These are phyloP conservation scores for Syrista parreyssii DNA, from an alignment of 2,888 invertebrate species.

Conservation along the genomic window DNA sequence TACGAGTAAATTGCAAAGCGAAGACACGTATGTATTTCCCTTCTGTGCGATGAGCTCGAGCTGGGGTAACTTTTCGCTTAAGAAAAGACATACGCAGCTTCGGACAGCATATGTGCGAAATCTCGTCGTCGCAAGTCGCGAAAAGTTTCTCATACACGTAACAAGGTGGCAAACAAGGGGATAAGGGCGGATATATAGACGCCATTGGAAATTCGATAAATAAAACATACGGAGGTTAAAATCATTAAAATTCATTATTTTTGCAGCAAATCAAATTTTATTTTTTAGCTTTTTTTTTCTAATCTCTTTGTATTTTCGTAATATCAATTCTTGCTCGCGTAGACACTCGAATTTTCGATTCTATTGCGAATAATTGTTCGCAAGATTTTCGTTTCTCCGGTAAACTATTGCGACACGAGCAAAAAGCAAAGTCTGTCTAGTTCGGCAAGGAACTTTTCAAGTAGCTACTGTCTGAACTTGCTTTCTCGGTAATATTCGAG, in stretches of 20 bases:
- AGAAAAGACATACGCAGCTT: neutral
- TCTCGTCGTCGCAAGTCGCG: neutral
- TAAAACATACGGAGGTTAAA: neutral
- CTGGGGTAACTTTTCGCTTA: neutral
- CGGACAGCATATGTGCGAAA: neutral
- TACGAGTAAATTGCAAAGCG: neutral
- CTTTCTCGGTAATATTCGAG: neutral
- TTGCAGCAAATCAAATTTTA: too few relatives aligned
- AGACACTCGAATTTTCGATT: neutral
- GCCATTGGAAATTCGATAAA: neutral
- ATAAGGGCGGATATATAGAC: neutral
- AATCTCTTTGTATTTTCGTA: neutral
- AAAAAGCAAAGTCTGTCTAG: neutral
- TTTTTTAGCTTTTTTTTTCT: too few relatives aligned
- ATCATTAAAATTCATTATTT: neutral
- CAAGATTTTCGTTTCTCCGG: neutral
- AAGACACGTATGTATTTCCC: neutral
- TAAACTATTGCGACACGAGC: neutral
- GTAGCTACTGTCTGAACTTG: neutral
- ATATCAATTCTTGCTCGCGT: neutral
- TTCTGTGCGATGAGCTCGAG: neutral
- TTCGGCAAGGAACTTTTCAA: neutral
- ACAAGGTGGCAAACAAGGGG: neutral
- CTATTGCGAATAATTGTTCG: neutral
- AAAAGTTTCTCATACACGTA: neutral